phyloP scores from a whole-genome alignment of 2,797 vertebrate species.

The Lagodon rhomboides region DNA sequence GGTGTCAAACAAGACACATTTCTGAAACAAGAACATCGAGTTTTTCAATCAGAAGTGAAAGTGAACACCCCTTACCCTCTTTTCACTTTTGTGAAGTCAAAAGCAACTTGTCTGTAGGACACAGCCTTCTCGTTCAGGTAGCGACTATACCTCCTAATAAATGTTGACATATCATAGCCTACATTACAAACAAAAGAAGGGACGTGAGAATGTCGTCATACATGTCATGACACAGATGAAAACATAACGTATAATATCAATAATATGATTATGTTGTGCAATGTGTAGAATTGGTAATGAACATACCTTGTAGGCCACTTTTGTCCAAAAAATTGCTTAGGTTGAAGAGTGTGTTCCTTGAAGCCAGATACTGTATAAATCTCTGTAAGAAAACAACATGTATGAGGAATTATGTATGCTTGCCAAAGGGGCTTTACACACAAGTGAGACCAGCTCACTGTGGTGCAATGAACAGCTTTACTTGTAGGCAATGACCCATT shows the following conservation, averaged over 20 bases:
- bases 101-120: slow-evolving; percentile 97
- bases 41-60: background rate
- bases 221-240: background rate
- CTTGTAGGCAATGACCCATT: background rate
- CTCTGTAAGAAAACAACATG: slow-evolving; percentile 83
- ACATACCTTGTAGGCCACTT: slow-evolving; percentile 98
- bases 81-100: slow-evolving; percentile 99
- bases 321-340: slow-evolving; percentile 98
- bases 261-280: background rate
- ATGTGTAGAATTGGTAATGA: slow-evolving; percentile 52
- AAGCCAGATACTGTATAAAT: slow-evolving; percentile 98
- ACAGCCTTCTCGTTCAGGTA: slow-evolving; percentile 98
- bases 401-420: slow-evolving; percentile 17
- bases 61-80: slow-evolving; percentile 89
- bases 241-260: background rate
- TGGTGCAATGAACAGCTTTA: slow-evolving; percentile 16
- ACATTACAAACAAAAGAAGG: slow-evolving; percentile 40
- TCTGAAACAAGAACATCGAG: background rate
- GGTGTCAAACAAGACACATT: background rate
- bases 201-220: background rate
- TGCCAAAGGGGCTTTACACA: slow-evolving; percentile 2
- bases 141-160: slow-evolving; percentile 95
- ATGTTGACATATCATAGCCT: slow-evolving; percentile 97
- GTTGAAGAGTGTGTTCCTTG: slow-evolving; percentile 98
- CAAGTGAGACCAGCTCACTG: background rate